phyloP scores from a whole-genome alignment of 2,888 invertebrate genomes.

The Coelopa pilipes region DNA sequence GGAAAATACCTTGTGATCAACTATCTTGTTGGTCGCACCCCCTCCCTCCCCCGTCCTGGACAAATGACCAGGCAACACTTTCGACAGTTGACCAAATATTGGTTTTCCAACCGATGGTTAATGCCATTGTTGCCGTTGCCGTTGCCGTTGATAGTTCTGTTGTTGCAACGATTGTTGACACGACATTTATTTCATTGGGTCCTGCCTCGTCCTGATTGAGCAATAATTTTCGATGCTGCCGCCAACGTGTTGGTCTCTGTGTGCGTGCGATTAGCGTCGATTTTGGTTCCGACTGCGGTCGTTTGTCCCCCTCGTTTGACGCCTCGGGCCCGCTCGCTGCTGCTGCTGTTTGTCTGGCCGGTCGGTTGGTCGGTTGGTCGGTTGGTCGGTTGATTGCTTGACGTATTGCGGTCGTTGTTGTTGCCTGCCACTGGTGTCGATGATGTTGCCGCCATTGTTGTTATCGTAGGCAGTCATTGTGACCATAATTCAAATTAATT shows the following conservation, averaged over 20 bases:
- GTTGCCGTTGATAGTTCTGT: too few relatives aligned
- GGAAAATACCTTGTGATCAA: background rate
- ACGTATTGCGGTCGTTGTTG: background rate
- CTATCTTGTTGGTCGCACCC: background rate
- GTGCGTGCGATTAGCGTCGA: conserved; percentile 15
- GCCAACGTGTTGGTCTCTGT: background rate
- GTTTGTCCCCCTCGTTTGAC: background rate
- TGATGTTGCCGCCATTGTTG: background rate
- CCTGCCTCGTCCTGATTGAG: conserved; percentile 37
- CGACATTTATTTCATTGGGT: conserved; percentile 38
- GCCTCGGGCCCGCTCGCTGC: background rate
- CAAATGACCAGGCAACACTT: too few relatives aligned
- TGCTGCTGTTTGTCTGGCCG: background rate
- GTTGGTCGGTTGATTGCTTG: background rate
- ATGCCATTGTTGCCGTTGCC: background rate
- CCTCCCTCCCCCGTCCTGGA: too few relatives aligned
- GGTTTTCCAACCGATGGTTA: conserved; percentile 4
- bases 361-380: too few relatives aligned
- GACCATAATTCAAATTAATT: conserved; percentile 13
- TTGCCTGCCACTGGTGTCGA: background rate
- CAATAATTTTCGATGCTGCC: conserved; percentile 7
- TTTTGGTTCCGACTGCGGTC: background rate
- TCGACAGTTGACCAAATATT: conserved; percentile 10
- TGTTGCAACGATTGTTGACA: conserved; percentile 14
- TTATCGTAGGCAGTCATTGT: background rate